Conservation (phyloP, 2,888 invertebrate species). For the Himalopsyche anomala region DNA sequence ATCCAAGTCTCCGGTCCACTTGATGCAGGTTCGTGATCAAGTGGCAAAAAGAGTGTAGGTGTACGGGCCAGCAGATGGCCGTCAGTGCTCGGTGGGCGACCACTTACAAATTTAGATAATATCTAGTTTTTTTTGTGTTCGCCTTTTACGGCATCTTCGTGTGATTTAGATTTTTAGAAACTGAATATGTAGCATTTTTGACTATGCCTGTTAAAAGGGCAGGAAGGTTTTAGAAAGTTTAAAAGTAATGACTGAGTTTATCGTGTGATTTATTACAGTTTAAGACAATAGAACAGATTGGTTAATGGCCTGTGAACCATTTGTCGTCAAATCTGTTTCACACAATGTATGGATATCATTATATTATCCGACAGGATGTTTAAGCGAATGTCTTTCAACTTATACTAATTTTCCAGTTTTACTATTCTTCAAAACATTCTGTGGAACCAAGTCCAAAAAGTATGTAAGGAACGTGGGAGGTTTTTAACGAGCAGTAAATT, state of each 20-base stretch:
- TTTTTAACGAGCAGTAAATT: too few relatives aligned
- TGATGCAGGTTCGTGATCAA: conserved; percentile 22
- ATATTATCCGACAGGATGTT: too few relatives aligned
- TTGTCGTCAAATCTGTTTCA: neutral
- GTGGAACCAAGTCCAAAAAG: too few relatives aligned
- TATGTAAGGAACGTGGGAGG: too few relatives aligned
- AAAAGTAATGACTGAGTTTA: conserved; percentile 9
- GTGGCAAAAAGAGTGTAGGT: neutral
- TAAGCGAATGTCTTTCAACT: too few relatives aligned
- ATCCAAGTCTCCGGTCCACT: conserved; percentile 1
- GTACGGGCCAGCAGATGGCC: neutral
- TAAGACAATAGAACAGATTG: neutral
- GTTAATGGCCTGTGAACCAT: neutral
- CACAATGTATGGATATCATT: neutral
- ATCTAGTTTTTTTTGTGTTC: conserved; percentile 12
- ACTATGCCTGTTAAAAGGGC: neutral
- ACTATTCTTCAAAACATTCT: too few relatives aligned
- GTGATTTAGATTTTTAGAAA: conserved; percentile 26
- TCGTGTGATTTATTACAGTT: neutral
- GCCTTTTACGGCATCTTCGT: conserved; percentile 18
- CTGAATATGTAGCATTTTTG: conserved; percentile 7
- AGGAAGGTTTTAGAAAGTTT: conserved; percentile 29
- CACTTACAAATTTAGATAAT: conserved; percentile 34
- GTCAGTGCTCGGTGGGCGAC: neutral
- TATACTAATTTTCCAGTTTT: too few relatives aligned